These are phyloP conservation scores for Eupithecia vulgata DNA, from an alignment of 2,888 invertebrate species.

Conservation along the genomic window DNA sequence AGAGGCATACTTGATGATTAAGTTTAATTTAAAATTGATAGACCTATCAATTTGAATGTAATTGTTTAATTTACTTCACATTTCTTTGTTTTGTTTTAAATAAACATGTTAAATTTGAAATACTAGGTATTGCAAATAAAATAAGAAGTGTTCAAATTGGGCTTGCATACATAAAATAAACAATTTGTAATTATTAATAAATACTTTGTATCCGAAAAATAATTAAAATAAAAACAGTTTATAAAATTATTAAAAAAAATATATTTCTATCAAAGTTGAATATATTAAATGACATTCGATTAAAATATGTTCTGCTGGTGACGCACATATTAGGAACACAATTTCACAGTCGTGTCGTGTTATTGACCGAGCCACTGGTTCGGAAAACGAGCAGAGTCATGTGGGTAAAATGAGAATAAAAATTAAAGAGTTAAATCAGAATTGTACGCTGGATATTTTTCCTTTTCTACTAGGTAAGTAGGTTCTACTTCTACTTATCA, in stretches of 20 bases:
- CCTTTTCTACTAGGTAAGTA: background rate
- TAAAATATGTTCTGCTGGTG: background rate
- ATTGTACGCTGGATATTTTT: slow-evolving; percentile 30
- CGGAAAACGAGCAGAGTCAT: slow-evolving; percentile 62
- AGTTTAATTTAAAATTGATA: background rate
- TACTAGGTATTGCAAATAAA: too few relatives aligned
- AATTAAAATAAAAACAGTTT: background rate
- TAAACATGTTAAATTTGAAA: too few relatives aligned
- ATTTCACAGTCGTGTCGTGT: slow-evolving; percentile 49
- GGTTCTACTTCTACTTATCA: background rate
- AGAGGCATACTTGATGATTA: background rate
- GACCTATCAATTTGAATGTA: too few relatives aligned
- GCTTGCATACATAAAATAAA: too few relatives aligned
- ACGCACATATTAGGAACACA: slow-evolving; percentile 6
- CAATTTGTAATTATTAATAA: too few relatives aligned
- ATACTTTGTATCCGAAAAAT: background rate
- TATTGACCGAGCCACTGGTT: slow-evolving; percentile 56
- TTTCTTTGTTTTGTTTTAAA: background rate
- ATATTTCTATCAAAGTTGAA: background rate
- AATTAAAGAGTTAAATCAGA: slow-evolving; percentile 47
- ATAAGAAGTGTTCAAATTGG: background rate
- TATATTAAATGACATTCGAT: background rate
- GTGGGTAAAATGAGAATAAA: slow-evolving; percentile 61
- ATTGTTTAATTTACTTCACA: background rate
- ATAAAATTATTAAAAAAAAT: background rate